Base-by-base conservation (phyloP, 2,888 invertebrate species). In the Matsumyia berberina region DNA sequence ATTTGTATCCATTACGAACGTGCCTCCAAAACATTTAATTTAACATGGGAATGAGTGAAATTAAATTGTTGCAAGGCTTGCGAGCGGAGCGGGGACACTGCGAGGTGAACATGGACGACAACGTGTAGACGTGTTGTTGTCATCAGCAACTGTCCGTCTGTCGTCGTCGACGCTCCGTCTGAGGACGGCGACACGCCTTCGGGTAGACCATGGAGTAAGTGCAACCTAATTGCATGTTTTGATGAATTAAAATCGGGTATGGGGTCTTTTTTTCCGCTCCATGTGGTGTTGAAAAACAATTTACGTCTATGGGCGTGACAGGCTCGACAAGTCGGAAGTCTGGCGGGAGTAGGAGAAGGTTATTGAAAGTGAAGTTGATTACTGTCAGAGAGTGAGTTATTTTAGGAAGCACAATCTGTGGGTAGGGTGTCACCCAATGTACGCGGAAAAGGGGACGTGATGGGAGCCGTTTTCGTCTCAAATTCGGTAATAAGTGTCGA, bases 201-300 rank as follows among this genome's bases (percentile, higher is more conserved):
- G 31, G 85, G 74, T 66, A 53, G 31, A 17, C 64, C 70, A 60
- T 76, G 51, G 53, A 69, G 58, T 80, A 70, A 85, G 76, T 85
- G 85, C 76, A 76, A 76, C 46, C 74, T 85, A 85, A 85, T 85
- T 85, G 74, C 74, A 72, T 76, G 76, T 66, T 85, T 74, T 37
- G 64, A 76, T 76, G 51, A 60, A 80, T 80, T 70, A 60, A 76
- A 70, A 58, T 64, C 70, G 42, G 55, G 53, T 66, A 24, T 4
- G 24, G n/a, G n/a, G n/a, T 58, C 37, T 15, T 57, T 69, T 53
- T 17, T 19, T 39, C 2, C 12, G n/a, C 42, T 37, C 37, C 46
- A 12, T 33, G 46, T 46, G 69, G 80, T 58, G 64, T 74, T 64
- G 42, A 39, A 72, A 51, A 72, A 33, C 35, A 73, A 67, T 55